Evolutionary conservation across 2,113 vertebrate species (phyloP).

Genomic region (Gasterosteus nipponicus): DNA sequence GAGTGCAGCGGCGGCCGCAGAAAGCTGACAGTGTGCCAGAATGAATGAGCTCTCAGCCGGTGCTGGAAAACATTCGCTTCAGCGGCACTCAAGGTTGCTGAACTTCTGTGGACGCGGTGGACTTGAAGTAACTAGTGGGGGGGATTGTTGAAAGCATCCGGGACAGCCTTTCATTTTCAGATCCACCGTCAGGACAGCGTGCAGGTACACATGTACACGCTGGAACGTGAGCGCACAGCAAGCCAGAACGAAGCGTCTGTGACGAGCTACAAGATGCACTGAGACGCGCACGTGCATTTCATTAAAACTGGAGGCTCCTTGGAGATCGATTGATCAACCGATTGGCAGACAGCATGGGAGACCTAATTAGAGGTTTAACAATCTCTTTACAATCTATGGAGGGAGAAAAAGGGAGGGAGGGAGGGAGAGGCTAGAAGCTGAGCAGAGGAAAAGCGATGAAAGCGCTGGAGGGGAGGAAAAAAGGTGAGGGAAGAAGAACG

Average conservation of each 20-base stretch:
- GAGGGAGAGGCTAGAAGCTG: conserved; percentile 17
- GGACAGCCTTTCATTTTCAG: neutral
- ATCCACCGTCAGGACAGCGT: neutral
- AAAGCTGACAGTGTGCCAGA: neutral
- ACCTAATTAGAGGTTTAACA: conserved; percentile 34
- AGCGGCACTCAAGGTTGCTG: neutral
- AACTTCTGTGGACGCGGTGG: neutral
- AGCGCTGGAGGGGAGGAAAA: conserved; percentile 20
- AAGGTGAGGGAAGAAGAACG: conserved; percentile 18
- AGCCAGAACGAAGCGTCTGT: neutral
- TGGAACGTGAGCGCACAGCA: neutral
- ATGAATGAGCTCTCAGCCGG: neutral
- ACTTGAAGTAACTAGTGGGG: neutral
- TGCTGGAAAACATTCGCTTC: neutral
- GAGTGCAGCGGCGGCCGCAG: neutral
- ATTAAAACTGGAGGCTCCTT: neutral
- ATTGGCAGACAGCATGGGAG: neutral
- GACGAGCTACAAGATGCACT: neutral
- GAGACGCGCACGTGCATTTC: conserved; percentile 9
- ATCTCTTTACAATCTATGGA: conserved; percentile 16
- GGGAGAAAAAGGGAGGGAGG: no score
- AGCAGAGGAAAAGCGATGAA: conserved; percentile 6
- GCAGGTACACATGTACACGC: neutral
- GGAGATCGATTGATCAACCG: conserved; percentile 2
- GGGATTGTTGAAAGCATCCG: neutral